phyloP scores from a whole-genome alignment of 2,113 vertebrate species.

The Lonchura striata region DNA sequence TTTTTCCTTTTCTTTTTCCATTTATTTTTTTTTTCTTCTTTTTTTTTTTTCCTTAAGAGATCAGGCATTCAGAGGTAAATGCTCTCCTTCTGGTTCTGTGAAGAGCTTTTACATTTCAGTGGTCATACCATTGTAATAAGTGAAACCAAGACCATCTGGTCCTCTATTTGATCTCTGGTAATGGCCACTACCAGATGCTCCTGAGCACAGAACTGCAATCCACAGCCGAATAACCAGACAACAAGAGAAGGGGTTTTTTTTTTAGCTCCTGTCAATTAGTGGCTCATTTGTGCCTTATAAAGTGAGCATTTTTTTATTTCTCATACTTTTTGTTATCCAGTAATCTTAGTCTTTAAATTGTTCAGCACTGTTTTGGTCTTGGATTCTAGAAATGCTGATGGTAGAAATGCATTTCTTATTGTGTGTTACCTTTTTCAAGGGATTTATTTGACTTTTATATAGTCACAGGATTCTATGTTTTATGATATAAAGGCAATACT shows the following conservation, averaged over 20 bases:
- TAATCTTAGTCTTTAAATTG: not conserved
- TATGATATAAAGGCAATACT: not conserved
- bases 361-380: not conserved
- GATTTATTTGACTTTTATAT: not conserved
- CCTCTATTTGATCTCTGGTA: conserved; percentile 57
- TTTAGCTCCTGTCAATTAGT: conserved; percentile 31
- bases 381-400: not conserved
- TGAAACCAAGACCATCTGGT: conserved; percentile 64
- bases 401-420: not conserved
- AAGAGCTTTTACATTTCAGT: conserved; percentile 57
- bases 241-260: not conserved
- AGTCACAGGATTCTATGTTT: not conserved
- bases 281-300: not conserved
- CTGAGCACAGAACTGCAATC: not conserved
- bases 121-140: conserved; percentile 48
- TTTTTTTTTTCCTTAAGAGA: not conserved
- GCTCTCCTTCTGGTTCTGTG: conserved; percentile 54
- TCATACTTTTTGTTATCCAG: not conserved
- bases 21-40: too few relatives aligned
- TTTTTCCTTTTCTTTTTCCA: rapidly evolving
- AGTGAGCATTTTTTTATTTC: not conserved
- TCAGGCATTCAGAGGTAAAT: conserved; percentile 53
- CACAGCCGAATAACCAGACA: not conserved
- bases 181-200: conserved; percentile 61
- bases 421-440: not conserved